A percentile compares a stretch with the other conserved stretches of the same genome.
These are phyloP conservation scores for Dioctria linearis DNA, from an alignment of 2,888 invertebrate genomes.

Conservation along the genomic window DNA sequence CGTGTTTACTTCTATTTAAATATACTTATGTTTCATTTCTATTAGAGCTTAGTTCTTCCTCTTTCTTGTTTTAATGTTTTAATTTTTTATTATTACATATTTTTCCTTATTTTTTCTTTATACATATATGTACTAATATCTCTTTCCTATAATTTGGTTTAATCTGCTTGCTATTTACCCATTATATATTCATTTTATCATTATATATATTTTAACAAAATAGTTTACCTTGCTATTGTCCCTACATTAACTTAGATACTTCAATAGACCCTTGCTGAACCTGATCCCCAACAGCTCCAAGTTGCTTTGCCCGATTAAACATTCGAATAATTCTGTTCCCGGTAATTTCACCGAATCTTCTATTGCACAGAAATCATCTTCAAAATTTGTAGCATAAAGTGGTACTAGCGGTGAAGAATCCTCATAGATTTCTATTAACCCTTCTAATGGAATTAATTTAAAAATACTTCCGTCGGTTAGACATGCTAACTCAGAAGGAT, in stretches of 20 bases:
- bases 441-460: conserved; percentile 7
- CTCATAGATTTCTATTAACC: conserved; percentile 15
- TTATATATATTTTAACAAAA: too few species aligned
- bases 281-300: neutral
- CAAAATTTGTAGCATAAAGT: neutral
- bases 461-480: neutral
- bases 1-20: too few species aligned
- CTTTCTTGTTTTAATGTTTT: too few species aligned
- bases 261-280: neutral
- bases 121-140: too few species aligned
- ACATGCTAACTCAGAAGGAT: neutral
- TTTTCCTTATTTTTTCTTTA: too few species aligned
- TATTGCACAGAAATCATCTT: too few species aligned
- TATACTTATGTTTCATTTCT: too few species aligned
- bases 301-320: conserved; percentile 17
- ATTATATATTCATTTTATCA: too few species aligned
- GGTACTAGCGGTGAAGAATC: conserved; percentile 54
- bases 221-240: conserved; percentile 31
- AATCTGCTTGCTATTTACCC: too few species aligned
- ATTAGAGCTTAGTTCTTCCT: too few species aligned
- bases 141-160: too few species aligned
- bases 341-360: neutral
- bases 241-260: conserved; percentile 28
- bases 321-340: neutral
- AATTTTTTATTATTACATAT: too few species aligned